phyloP scores from a whole-genome alignment of 2,888 invertebrate species.

The Pelosia muscerda region DNA sequence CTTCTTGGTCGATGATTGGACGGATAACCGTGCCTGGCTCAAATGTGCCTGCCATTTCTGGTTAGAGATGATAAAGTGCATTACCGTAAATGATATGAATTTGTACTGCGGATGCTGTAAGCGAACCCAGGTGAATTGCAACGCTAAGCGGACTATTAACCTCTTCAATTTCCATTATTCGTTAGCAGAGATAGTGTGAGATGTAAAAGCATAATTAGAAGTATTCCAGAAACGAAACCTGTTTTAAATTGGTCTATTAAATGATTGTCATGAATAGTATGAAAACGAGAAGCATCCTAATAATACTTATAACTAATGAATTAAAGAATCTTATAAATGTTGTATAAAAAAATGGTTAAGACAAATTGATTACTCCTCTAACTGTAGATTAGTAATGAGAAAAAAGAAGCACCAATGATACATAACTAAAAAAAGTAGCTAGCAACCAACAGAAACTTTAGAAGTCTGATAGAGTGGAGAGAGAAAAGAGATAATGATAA shows the following conservation, averaged over 20 bases:
- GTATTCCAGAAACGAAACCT: background rate
- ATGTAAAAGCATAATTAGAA: background rate
- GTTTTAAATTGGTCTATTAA: background rate
- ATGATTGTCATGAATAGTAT: background rate
- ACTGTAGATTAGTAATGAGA: background rate
- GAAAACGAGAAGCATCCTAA: background rate
- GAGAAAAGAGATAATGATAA: background rate
- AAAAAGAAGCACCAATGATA: background rate
- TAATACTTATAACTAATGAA: background rate
- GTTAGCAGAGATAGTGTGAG: background rate
- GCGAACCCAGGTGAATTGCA: background rate
- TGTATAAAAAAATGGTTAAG: background rate
- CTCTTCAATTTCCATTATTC: background rate
- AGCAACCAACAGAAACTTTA: too few relatives aligned
- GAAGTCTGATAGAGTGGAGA: background rate
- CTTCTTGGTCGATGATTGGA: slow-evolving; percentile 84
- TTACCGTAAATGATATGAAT: background rate
- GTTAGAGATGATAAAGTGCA: background rate
- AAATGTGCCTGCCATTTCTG: slow-evolving; percentile 64
- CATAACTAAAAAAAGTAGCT: too few relatives aligned
- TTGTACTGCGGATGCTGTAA: background rate
- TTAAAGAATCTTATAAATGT: background rate
- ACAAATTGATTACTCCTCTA: background rate
- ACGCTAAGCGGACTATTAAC: background rate
- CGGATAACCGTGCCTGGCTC: slow-evolving; percentile 87